Base-by-base conservation (phyloP, 2,797 vertebrate genomes). In the Acipenser oxyrinchus region DNA sequence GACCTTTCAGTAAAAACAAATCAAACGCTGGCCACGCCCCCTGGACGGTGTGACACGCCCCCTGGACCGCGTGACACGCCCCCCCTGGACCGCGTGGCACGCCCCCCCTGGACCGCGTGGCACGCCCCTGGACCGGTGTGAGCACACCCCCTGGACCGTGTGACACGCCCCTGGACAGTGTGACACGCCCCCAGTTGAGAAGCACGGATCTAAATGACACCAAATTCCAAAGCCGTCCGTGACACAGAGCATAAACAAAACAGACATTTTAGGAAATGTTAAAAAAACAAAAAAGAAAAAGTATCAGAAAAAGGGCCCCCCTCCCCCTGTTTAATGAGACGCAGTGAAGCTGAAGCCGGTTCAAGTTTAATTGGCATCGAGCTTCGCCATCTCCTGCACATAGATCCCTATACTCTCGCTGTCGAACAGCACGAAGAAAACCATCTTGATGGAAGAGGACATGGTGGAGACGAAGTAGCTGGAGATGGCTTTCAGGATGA, bases 341-440 rank as follows among this genome's bases (percentile, higher is more conserved):
- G 65, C 13, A 37, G 66, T 52, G 51, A 72, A 72, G 67, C 51
- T 65, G 52, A 52, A 52, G 63, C 7, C 10, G 48, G 13, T 6
- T 12, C 6, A 55, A 51, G 60, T 37, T 92, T 91, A 99, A 83
- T 93, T 97, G 70, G 88, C 83, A 53, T 98, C 94, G 69, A 99
- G 87, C 72, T 98, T 98, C 61, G 96, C 95, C 95, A 99, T 96
- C 87, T 99, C 96, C 86, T 98, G 95, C 83, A 97, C 95, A 0
- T 98, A 99, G 76, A 97, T 97, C 68, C 95, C 95, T 85, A 98
- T 97, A 89, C 96, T 99, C 87, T 99, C 96, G 0, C 93, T 97
- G 90, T 99, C 96, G 0, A 98, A 99, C 74, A 98, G 93, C 82
- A 98, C 95, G 0, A 99, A 99, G 87, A 96, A 97, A 73, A 99